These are phyloP conservation scores for Gobio gobio DNA, from an alignment of 2,113 vertebrate species.

Conservation along the genomic window DNA sequence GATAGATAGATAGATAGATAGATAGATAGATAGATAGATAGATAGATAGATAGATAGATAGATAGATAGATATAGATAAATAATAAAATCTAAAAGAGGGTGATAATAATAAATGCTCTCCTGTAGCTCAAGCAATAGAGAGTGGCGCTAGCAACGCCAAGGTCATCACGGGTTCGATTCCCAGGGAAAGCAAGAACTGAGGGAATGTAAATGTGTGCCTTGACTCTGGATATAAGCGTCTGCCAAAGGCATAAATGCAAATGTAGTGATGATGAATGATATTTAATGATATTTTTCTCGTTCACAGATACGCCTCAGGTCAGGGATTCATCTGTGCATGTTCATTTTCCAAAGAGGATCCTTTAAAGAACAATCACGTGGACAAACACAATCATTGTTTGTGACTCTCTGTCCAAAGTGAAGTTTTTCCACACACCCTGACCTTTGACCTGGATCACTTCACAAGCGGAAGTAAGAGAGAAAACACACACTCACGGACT, in stretches of 20 bases:
- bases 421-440: background rate
- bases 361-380: constrained; percentile 1
- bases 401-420: background rate
- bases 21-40: too few species aligned
- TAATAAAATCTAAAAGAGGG: background rate
- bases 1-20: too few species aligned
- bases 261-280: background rate
- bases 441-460: background rate
- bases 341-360: constrained; percentile 16
- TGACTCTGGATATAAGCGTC: too few species aligned
- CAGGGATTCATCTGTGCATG: constrained; percentile 16
- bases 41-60: too few species aligned
- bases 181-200: too few species aligned
- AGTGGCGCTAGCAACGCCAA: too few species aligned
- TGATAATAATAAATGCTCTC: background rate
- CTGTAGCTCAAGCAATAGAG: too few species aligned
- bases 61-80: too few species aligned
- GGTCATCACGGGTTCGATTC: too few species aligned
- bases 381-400: background rate
- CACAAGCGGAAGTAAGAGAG: background rate
- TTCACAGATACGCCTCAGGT: background rate
- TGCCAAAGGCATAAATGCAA: too few species aligned
- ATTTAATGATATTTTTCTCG: background rate
- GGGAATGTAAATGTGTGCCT: too few species aligned
- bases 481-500: constrained; percentile 13